These are phyloP conservation scores for Corythoichthys haematopterus DNA, from an alignment of 2,113 vertebrate species.

Conservation along the genomic window DNA sequence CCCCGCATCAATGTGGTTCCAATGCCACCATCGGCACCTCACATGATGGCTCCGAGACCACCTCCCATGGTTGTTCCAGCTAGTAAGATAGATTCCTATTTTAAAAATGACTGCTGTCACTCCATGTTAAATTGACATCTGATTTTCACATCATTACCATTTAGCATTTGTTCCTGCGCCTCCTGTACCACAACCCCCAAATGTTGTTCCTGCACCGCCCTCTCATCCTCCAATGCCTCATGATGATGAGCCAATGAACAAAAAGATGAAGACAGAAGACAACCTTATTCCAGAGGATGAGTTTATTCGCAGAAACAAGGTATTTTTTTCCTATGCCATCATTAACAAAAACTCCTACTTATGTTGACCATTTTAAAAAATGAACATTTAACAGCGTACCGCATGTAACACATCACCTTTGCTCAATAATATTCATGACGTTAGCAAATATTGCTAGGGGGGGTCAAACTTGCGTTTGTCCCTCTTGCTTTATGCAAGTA, in stretches of 20 bases:
- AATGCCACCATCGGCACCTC: conserved; percentile 86
- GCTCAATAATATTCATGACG: too few species aligned
- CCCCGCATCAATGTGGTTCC: conserved; percentile 92
- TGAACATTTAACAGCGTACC: too few species aligned
- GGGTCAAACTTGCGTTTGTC: too few species aligned
- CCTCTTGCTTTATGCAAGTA: too few species aligned
- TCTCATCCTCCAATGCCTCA: conserved; percentile 84
- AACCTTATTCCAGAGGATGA: conserved; percentile 96
- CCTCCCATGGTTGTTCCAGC: conserved; percentile 95
- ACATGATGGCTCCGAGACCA: conserved; percentile 89
- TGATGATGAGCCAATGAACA: conserved; percentile 90
- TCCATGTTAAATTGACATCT: neutral
- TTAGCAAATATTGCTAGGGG: too few species aligned
- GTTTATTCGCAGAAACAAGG: conserved; percentile 94
- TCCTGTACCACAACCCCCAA: conserved; percentile 84
- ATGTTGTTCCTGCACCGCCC: conserved; percentile 79
- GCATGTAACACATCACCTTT: too few species aligned
- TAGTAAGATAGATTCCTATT: conserved; percentile 65
- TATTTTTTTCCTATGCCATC: conserved; percentile 25
- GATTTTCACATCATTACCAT: conserved; percentile 6
- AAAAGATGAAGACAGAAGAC: conserved; percentile 96
- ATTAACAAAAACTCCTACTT: too few species aligned
- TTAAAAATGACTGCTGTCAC: neutral
- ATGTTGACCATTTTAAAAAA: too few species aligned
- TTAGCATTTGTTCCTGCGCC: conserved; percentile 95